Base-by-base conservation (phyloP, 2,113 vertebrate genomes). In the Paramormyrops kingsleyae region DNA sequence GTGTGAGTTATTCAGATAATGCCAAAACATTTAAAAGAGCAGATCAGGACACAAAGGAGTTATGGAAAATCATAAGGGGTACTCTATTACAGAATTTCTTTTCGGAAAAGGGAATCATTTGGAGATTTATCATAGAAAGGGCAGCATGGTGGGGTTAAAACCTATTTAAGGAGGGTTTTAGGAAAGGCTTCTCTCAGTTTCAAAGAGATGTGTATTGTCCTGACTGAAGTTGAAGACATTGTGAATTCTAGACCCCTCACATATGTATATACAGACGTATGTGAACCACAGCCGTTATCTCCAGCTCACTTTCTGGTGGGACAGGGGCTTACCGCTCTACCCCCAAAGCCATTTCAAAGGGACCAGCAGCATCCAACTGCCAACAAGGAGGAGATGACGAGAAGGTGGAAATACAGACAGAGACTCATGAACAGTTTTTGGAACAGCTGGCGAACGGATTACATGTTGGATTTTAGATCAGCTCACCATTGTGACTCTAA, bases 381-480 rank as follows among this genome's bases (percentile, higher is more conserved):
- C 1, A 90, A 87, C n/a, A 90, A 87, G 31, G 62, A 77, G 21
- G 77, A 91, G 12, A 89, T 88, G 53, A 89, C 49, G 49, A 35
- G 42, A 19, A 89, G 89, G 17, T 90, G 87, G 85, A 83, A 46
- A 49, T 91, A 83, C 88, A 89, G 88, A 46, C 83, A 88, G 17
- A 59, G 66, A 83, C 91, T 90, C 31, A 59, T 87, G 35, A 91
- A 83, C 88, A 89, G 56, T 53, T 88, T 90, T 39, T 91, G 88
- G 88, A 91, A 87, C 77, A 7, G 56, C 17, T 91, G 88, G 88
- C 24, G 24, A 21, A 90, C 35, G 59, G 74, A 90, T 19, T 90
- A 87, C 52, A 10, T 91, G 8, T 49, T 91, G 62, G 66, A 90
- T n/a, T 42, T 91, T n/a, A 90, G 83, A 47, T 90, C 62, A 83